Evolutionary conservation across 2,888 invertebrate species (phyloP).

Genomic region (Chloromyia formosa): DNA sequence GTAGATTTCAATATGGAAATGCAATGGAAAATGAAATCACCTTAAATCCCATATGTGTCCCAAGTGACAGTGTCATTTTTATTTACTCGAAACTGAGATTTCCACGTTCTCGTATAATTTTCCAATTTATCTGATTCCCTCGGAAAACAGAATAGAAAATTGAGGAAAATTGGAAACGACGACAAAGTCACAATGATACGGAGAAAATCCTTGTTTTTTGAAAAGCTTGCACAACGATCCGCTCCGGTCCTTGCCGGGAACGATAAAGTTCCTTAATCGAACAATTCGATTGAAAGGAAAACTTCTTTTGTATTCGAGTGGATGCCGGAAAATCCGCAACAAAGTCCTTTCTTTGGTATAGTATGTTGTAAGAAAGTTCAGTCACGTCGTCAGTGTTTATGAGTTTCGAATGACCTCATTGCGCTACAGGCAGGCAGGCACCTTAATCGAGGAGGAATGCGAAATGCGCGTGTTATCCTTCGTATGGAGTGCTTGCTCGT

Average conservation of each 20-base stretch:
- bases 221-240: background rate
- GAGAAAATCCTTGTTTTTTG: background rate
- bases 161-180: background rate
- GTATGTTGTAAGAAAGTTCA: slow-evolving; percentile 47
- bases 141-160: slow-evolving; percentile 28
- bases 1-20: slow-evolving; percentile 38
- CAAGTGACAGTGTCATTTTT: slow-evolving; percentile 34
- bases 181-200: background rate
- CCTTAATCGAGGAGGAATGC: slow-evolving; percentile 40
- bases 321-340: slow-evolving; percentile 27
- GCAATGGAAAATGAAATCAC: slow-evolving; percentile 37
- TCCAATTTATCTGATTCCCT: slow-evolving; percentile 45
- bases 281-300: slow-evolving; percentile 48
- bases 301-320: slow-evolving; percentile 28
- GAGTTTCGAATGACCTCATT: slow-evolving; percentile 46
- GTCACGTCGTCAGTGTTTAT: slow-evolving; percentile 51
- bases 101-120: slow-evolving; percentile 45
- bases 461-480: slow-evolving; percentile 37
- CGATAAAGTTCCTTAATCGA: slow-evolving; percentile 26
- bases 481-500: background rate
- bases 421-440: slow-evolving; percentile 22
- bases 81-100: slow-evolving; percentile 42
- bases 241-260: background rate
- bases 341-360: slow-evolving; percentile 36
- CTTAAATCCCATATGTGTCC: slow-evolving; percentile 31